Percentiles rank a stretch among this genome's conserved stretches.
These are phyloP conservation scores for Lampris megalopsis DNA, from an alignment of 2,113 vertebrate genomes.

Conservation along the genomic window DNA sequence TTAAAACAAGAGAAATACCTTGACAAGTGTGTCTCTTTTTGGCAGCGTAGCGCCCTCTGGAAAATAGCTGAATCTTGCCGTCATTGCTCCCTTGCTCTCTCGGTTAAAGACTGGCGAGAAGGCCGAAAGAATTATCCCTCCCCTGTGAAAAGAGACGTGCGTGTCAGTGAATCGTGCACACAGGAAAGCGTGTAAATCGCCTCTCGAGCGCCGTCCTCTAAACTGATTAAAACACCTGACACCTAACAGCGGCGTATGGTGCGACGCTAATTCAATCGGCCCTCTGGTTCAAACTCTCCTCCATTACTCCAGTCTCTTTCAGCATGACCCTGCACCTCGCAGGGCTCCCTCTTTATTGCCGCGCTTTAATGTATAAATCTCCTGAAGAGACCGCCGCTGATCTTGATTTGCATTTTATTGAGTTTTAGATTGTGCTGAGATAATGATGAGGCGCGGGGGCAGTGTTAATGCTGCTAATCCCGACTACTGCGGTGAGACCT, in stretches of 20 bases:
- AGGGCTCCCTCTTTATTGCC: slow-evolving; percentile 54
- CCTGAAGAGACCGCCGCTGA: slow-evolving; percentile 45
- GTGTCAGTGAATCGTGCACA: slow-evolving; percentile 46
- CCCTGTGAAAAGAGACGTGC: slow-evolving; percentile 54
- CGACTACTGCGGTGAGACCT: slow-evolving; percentile 42
- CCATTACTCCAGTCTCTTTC: slow-evolving; percentile 64
- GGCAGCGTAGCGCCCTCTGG: slow-evolving; percentile 28
- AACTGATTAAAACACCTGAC: slow-evolving; percentile 67
- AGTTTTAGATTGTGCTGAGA: slow-evolving; percentile 50
- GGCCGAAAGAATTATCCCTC: slow-evolving; percentile 3
- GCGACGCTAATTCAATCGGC: slow-evolving; percentile 62
- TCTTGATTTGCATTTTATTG: slow-evolving; percentile 73
- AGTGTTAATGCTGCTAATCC: slow-evolving; percentile 58
- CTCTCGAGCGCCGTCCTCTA: slow-evolving; percentile 24
- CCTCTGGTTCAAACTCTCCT: slow-evolving; percentile 61
- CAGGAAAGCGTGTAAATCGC: slow-evolving; percentile 50
- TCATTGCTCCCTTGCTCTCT: slow-evolving; percentile 22
- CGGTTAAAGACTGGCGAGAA: not conserved
- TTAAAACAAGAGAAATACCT: too few relatives aligned
- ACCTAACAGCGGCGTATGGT: slow-evolving; percentile 23
- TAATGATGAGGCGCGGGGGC: slow-evolving; percentile 63
- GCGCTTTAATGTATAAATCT: slow-evolving; percentile 72
- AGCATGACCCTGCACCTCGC: slow-evolving; percentile 64
- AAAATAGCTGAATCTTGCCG: slow-evolving; percentile 36
- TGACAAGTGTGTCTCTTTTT: not conserved